phyloP scores from a whole-genome alignment of 2,797 vertebrate genomes.

The Pelodytes ibericus region DNA sequence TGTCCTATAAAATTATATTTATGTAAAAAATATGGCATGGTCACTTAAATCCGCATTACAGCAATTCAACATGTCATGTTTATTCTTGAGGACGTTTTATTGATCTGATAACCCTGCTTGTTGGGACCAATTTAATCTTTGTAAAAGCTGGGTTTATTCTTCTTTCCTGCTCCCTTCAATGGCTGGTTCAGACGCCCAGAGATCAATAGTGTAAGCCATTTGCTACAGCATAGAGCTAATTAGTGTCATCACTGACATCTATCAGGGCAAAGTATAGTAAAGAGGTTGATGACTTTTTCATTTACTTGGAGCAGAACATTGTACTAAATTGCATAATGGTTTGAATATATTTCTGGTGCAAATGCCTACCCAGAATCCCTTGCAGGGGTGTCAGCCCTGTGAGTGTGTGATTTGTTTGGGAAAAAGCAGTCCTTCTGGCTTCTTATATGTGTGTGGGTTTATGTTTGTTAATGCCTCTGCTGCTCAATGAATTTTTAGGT shows the following conservation, averaged over 20 bases:
- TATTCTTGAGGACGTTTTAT: not conserved
- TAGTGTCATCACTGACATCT: not conserved
- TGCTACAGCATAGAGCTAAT: not conserved
- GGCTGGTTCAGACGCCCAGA: no score
- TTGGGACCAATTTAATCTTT: not conserved
- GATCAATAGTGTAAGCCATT: conserved; percentile 26
- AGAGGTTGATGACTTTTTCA: not conserved
- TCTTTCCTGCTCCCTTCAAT: no score
- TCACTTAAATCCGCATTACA: not conserved
- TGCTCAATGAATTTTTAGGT: no score
- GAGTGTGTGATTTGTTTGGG: no score
- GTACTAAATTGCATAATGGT: no score
- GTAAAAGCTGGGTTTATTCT: not conserved
- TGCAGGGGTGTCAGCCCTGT: no score
- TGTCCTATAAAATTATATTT: not conserved
- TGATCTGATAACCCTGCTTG: not conserved
- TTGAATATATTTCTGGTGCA: no score
- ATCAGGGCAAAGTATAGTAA: not conserved
- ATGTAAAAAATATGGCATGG: not conserved
- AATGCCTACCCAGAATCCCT: no score
- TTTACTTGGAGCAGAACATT: not conserved
- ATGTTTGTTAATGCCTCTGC: no score
- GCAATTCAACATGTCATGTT: not conserved
- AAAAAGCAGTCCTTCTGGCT: no score
- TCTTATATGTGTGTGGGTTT: no score